A percentile compares a stretch with the other conserved stretches of the same genome.
Evolutionary conservation across 2,797 vertebrate genomes (phyloP).

Genomic region (Centroberyx gerrardi): DNA sequence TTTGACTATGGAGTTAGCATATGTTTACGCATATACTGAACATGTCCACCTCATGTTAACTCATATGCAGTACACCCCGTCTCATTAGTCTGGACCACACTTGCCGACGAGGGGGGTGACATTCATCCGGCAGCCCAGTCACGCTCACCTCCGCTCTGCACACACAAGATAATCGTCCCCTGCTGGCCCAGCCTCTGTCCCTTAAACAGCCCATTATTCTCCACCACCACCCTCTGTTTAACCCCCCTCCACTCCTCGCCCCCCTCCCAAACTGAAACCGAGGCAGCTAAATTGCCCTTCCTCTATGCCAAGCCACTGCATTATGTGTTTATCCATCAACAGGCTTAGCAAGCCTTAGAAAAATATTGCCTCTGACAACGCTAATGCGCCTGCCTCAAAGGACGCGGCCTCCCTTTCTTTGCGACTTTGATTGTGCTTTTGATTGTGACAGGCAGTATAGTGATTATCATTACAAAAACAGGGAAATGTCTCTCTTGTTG

Average conservation of each 20-base stretch:
- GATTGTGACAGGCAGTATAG: slow-evolving; percentile 39
- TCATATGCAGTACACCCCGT: too few species aligned
- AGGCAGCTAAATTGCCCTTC: neutral
- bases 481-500: slow-evolving; percentile 8
- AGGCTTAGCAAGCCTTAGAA: slow-evolving; percentile 19
- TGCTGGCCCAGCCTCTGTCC: slow-evolving; percentile 13
- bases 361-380: slow-evolving; percentile 20
- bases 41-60: too few species aligned
- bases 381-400: slow-evolving; percentile 17
- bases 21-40: too few species aligned
- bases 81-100: neutral
- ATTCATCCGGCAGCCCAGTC: slow-evolving; percentile 11
- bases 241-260: neutral
- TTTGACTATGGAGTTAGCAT: too few species aligned
- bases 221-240: neutral
- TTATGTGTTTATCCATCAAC: slow-evolving; percentile 33
- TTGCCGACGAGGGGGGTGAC: neutral
- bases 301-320: neutral
- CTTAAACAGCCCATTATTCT: slow-evolving; percentile 18
- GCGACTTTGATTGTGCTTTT: slow-evolving; percentile 42
- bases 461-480: slow-evolving; percentile 28
- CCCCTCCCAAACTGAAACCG: slow-evolving; percentile 6
- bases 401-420: neutral
- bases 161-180: slow-evolving; percentile 13
- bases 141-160: neutral